phyloP scores from a whole-genome alignment of 2,113 vertebrate genomes.

The Mirza zaza region DNA sequence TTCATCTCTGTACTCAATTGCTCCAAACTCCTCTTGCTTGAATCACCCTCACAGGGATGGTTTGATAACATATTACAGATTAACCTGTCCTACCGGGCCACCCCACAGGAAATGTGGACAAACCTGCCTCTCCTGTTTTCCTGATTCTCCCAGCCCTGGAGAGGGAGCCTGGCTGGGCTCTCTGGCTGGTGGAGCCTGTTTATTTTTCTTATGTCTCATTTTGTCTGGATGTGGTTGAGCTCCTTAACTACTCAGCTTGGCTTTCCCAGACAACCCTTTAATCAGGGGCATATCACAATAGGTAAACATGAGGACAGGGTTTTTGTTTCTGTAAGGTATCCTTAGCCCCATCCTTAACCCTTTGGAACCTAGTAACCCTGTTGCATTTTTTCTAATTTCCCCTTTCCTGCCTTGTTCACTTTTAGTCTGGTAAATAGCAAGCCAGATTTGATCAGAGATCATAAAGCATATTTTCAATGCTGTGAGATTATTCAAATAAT shows the following conservation, averaged over 20 bases:
- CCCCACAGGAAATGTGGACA: background rate
- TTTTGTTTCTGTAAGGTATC: background rate
- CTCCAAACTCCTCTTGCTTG: background rate
- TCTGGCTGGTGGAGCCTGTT: background rate
- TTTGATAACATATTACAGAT: conserved; percentile 43
- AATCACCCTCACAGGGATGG: background rate
- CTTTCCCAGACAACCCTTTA: background rate
- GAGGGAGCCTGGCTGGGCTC: no score
- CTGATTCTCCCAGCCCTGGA: background rate
- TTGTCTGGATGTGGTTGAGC: background rate
- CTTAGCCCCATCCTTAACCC: background rate
- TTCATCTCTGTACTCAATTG: background rate
- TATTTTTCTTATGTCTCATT: background rate
- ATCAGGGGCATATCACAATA: background rate
- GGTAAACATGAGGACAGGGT: background rate
- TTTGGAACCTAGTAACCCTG: background rate
- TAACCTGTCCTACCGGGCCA: conserved; percentile 8
- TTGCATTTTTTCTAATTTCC: background rate
- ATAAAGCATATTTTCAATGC: background rate
- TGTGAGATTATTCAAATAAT: background rate
- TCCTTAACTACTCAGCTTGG: background rate
- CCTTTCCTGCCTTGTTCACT: background rate
- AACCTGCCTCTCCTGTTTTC: conserved; percentile 5
- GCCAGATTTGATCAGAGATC: background rate
- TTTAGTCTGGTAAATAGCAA: background rate